Evolutionary conservation across 2,797 vertebrate species (phyloP).

Genomic region (Crenuchus spilurus): DNA sequence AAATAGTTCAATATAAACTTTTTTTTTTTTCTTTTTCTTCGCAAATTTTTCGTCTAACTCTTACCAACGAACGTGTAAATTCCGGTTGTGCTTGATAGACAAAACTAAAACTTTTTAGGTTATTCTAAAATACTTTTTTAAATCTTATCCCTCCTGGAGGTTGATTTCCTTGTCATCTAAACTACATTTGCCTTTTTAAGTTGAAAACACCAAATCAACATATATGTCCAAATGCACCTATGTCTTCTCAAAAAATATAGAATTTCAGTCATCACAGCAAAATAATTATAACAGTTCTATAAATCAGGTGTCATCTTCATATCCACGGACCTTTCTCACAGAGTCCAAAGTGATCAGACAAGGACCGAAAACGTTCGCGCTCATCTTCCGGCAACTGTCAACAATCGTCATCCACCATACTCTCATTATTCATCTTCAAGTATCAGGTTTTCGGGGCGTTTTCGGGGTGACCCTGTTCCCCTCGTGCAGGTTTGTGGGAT

Average conservation of each 20-base stretch:
- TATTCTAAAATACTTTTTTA: conserved; percentile 83
- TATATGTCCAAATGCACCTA: conserved; percentile 81
- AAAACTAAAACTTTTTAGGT: conserved; percentile 80
- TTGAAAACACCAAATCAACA: conserved; percentile 85
- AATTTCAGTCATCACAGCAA: conserved; percentile 87
- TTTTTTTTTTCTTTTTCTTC: conserved; percentile 59
- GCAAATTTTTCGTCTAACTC: conserved; percentile 64
- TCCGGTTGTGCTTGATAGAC: conserved; percentile 90
- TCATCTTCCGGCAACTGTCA: not conserved
- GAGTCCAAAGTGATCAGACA: conserved; percentile 55
- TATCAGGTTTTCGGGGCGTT: conserved; percentile 64
- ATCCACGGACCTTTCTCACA: conserved; percentile 64
- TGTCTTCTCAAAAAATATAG: conserved; percentile 94
- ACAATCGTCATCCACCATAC: conserved; percentile 48
- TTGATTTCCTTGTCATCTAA: conserved; percentile 77
- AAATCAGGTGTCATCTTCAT: conserved; percentile 71
- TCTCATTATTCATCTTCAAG: conserved; percentile 70
- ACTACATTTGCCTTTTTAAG: conserved; percentile 73
- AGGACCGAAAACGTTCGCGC: conserved; percentile 53
- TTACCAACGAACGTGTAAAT: conserved; percentile 76
- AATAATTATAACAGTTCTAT: conserved; percentile 83
- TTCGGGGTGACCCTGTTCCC: conserved; percentile 57
- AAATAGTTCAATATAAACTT: conserved; percentile 72
- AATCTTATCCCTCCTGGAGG: conserved; percentile 72
- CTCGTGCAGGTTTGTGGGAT: conserved; percentile 52